Evolutionary conservation across 2,113 vertebrate species (phyloP).

Genomic region (Blennius ocellaris): DNA sequence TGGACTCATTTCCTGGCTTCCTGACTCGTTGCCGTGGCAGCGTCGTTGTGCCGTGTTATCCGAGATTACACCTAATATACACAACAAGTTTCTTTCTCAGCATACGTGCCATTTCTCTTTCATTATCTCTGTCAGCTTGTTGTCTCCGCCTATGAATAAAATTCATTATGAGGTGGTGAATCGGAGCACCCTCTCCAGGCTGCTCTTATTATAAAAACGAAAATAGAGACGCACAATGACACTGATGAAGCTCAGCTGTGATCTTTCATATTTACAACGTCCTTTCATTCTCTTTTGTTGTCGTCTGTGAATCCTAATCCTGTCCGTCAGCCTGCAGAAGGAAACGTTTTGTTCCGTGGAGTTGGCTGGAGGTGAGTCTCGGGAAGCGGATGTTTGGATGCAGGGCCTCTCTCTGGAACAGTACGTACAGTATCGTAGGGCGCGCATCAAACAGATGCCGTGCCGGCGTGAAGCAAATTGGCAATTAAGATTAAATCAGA

Average conservation of each 20-base stretch:
- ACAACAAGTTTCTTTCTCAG: constrained; percentile 1
- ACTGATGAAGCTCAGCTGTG: constrained; percentile 1
- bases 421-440: constrained; percentile 4
- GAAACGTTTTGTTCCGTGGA: constrained; percentile 8
- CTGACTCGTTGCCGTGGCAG: not conserved
- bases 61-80: constrained; percentile 18
- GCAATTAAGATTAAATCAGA: constrained; percentile 55
- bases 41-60: constrained; percentile 1
- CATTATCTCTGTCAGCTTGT: constrained; percentile 29
- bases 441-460: constrained; percentile 49
- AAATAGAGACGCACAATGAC: not conserved
- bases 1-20: not conserved
- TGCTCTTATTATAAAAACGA: constrained; percentile 10
- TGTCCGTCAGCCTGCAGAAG: not conserved
- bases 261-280: constrained; percentile 1
- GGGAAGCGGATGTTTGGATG: constrained; percentile 8
- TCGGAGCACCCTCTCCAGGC: constrained; percentile 2
- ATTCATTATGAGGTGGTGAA: not conserved
- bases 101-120: constrained; percentile 4
- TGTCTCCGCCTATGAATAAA: constrained; percentile 10
- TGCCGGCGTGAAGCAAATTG: constrained; percentile 61
- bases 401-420: constrained; percentile 14
- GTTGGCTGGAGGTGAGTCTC: not conserved
- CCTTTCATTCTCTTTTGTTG: constrained; percentile 10
- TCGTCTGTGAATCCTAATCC: constrained; percentile 26